These are phyloP conservation scores for Cacatua alba DNA, from an alignment of 2,113 vertebrate species.

Conservation along the genomic window DNA sequence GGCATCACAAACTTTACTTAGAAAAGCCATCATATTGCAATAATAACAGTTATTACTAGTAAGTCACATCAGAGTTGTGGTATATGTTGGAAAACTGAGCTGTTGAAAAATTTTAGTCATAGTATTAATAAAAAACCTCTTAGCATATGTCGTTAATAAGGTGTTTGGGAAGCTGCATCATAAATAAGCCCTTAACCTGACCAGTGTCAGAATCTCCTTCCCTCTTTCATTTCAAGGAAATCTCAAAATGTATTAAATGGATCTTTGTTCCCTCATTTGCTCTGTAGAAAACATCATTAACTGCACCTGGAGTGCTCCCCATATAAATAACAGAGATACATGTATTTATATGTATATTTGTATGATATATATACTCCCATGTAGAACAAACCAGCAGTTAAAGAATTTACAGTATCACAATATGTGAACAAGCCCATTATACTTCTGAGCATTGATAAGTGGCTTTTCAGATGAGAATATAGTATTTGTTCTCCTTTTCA, in stretches of 20 bases:
- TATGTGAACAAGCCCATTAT: background rate
- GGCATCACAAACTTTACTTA: background rate
- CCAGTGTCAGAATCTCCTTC: background rate
- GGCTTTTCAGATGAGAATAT: background rate
- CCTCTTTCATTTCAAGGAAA: background rate
- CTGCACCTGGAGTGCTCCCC: background rate
- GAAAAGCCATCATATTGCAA: background rate
- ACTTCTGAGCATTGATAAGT: background rate
- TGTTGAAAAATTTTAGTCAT: background rate
- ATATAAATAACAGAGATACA: background rate
- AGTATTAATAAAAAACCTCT: background rate
- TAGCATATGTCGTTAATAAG: background rate
- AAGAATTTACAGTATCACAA: background rate
- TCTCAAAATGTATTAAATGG: background rate
- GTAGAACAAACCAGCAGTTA: background rate
- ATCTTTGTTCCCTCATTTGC: background rate
- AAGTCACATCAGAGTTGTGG: background rate
- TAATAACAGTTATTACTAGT: background rate
- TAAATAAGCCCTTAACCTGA: background rate
- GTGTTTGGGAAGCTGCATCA: background rate
- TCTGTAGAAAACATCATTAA: background rate
- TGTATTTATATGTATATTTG: background rate
- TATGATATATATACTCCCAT: too few relatives aligned
- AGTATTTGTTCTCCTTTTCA: background rate
- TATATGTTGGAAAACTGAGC: background rate